phyloP scores from a whole-genome alignment of 2,113 vertebrate genomes.

The Oreochromis spilurus region DNA sequence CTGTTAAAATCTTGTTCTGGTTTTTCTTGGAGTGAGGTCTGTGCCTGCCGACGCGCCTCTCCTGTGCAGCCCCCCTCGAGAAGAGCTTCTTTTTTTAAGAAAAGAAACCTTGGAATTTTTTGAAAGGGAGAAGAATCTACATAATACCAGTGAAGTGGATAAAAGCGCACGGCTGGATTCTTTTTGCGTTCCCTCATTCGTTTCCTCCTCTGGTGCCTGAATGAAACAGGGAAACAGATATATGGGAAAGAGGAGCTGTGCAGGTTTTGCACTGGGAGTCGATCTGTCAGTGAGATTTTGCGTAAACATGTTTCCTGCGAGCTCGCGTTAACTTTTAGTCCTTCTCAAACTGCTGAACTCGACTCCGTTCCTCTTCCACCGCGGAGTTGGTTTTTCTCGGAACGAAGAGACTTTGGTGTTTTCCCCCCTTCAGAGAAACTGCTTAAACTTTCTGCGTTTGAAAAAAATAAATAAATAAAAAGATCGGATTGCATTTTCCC shows the following conservation, averaged over 20 bases:
- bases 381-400: slow-evolving; percentile 29
- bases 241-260: slow-evolving; percentile 29
- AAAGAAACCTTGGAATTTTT: slow-evolving; percentile 56
- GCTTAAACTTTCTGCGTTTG: slow-evolving; percentile 70
- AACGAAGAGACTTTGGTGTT: slow-evolving; percentile 37
- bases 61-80: slow-evolving; percentile 61
- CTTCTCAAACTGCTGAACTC: slow-evolving; percentile 48
- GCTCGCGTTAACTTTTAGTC: slow-evolving; percentile 52
- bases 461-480: slow-evolving; percentile 70
- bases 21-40: slow-evolving; percentile 76
- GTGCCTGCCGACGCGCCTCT: slow-evolving; percentile 72
- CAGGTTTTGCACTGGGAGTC: slow-evolving; percentile 49
- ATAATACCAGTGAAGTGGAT: slow-evolving; percentile 57
- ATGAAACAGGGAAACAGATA: slow-evolving; percentile 49
- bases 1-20: slow-evolving; percentile 77
- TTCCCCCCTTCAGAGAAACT: slow-evolving; percentile 38
- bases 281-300: slow-evolving; percentile 60
- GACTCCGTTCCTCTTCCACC: slow-evolving; percentile 16
- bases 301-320: slow-evolving; percentile 56
- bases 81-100: slow-evolving; percentile 46
- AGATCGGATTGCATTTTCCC: slow-evolving; percentile 73
- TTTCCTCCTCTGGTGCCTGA: slow-evolving; percentile 51
- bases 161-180: slow-evolving; percentile 45
- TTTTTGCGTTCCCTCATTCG: slow-evolving; percentile 42
- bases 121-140: slow-evolving; percentile 39